These are phyloP conservation scores for Boleophthalmus pectinirostris DNA, from an alignment of 2,113 vertebrate genomes.

Conservation along the genomic window DNA sequence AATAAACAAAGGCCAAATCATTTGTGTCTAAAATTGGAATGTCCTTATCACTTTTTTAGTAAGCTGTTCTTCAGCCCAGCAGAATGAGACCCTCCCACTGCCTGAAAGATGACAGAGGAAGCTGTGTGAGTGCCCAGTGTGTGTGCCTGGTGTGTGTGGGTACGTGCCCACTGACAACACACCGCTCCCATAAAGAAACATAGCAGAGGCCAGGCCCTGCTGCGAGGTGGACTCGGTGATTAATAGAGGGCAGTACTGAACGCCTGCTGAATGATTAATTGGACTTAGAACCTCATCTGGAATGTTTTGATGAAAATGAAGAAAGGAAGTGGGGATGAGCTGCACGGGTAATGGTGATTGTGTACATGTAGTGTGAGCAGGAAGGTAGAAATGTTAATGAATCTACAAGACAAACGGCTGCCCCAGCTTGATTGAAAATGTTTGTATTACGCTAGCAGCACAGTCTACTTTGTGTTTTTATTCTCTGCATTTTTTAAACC, in stretches of 20 bases:
- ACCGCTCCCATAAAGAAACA: conserved; percentile 47
- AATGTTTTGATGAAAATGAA: conserved; percentile 76
- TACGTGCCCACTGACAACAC: conserved; percentile 53
- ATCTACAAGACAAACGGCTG: conserved; percentile 36
- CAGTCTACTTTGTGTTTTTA: not conserved
- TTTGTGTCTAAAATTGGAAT: not conserved
- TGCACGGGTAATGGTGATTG: conserved; percentile 18
- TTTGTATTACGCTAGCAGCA: conserved; percentile 20
- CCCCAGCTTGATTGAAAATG: conserved; percentile 33
- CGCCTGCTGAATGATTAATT: conserved; percentile 70
- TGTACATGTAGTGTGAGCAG: conserved; percentile 11
- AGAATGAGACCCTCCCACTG: not conserved
- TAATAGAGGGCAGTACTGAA: conserved; percentile 55
- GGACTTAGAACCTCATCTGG: conserved; percentile 77
- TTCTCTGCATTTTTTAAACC: not conserved
- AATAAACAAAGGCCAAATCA: conserved; percentile 26
- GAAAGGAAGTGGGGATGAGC: conserved; percentile 56
- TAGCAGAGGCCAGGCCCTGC: conserved; percentile 33
- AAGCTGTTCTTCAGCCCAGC: not conserved
- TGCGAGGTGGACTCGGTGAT: conserved; percentile 63
- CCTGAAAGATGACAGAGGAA: not conserved
- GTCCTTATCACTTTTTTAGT: not conserved
- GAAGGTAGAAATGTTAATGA: conserved; percentile 47
- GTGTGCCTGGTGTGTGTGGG: not conserved
- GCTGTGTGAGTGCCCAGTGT: not conserved